These are phyloP conservation scores for Amazona ochrocephala DNA, from an alignment of 2,797 vertebrate genomes.

Conservation along the genomic window DNA sequence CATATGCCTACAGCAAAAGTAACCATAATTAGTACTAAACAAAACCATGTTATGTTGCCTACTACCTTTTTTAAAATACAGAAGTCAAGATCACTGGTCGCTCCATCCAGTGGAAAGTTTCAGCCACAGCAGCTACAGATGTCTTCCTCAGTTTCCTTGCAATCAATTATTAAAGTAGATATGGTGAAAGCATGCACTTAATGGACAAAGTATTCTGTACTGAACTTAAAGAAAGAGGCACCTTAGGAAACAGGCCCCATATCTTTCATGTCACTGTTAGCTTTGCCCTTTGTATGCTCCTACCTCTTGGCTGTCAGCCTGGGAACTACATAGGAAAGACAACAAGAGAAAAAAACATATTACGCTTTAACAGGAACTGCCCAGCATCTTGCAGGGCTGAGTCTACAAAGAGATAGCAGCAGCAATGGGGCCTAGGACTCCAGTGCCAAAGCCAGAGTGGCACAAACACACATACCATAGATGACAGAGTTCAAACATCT, in stretches of 20 bases:
- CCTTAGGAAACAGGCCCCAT: background rate
- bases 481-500: background rate
- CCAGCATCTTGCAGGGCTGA: background rate
- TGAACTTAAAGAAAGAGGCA: background rate
- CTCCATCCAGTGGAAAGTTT: background rate
- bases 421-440: background rate
- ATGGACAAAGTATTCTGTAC: background rate
- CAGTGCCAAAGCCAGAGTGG: background rate
- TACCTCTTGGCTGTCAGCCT: background rate
- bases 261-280: background rate
- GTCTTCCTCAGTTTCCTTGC: background rate
- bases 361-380: background rate
- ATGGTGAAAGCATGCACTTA: background rate
- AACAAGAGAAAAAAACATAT: background rate
- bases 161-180: background rate
- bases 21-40: background rate
- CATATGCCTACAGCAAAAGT: slow-evolving; percentile 79
- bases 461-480: background rate
- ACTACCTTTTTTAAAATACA: background rate
- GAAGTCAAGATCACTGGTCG: background rate
- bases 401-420: background rate
- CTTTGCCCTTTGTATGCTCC: background rate
- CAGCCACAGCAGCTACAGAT: background rate
- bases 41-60: background rate
- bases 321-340: background rate